Percentiles rank a stretch among this genome's conserved stretches.
phyloP scores from a whole-genome alignment of 1,140 invertebrate species.

The Dufourea novaeangliae region DNA sequence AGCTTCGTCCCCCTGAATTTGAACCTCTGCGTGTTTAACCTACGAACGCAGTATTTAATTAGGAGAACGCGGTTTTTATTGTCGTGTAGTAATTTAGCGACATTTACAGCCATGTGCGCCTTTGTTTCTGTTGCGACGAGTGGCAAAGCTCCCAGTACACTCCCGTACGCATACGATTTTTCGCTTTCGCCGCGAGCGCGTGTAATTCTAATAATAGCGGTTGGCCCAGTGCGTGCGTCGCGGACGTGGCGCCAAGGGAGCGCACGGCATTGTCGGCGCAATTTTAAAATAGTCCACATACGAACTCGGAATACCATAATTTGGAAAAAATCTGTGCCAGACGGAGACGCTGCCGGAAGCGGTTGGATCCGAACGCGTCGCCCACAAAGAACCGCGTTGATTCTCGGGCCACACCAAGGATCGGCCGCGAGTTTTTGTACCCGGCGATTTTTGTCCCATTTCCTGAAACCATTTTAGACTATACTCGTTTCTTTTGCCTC shows the following conservation, averaged over 20 bases:
- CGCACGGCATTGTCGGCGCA: constrained; percentile 27
- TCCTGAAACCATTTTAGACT: background rate
- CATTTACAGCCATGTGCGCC: no score
- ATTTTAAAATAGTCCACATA: constrained; percentile 45
- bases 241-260: constrained; percentile 52
- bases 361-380: background rate
- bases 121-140: background rate
- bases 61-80: no score
- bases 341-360: constrained; percentile 42
- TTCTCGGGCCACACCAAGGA: background rate
- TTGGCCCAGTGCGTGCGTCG: constrained; percentile 53
- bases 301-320: constrained; percentile 41
- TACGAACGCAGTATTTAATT: no score
- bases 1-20: no score
- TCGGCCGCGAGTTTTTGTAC: background rate
- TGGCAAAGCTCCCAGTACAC: no score
- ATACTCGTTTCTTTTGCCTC: background rate
- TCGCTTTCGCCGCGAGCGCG: constrained; percentile 45
- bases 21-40: no score
- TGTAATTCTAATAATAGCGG: constrained; percentile 60
- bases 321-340: constrained; percentile 27
- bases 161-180: no score
- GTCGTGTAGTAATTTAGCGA: no score
- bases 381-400: background rate
- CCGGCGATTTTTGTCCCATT: background rate